These are phyloP conservation scores for Bovichtus diacanthus DNA, from an alignment of 2,797 vertebrate genomes.

Conservation along the genomic window DNA sequence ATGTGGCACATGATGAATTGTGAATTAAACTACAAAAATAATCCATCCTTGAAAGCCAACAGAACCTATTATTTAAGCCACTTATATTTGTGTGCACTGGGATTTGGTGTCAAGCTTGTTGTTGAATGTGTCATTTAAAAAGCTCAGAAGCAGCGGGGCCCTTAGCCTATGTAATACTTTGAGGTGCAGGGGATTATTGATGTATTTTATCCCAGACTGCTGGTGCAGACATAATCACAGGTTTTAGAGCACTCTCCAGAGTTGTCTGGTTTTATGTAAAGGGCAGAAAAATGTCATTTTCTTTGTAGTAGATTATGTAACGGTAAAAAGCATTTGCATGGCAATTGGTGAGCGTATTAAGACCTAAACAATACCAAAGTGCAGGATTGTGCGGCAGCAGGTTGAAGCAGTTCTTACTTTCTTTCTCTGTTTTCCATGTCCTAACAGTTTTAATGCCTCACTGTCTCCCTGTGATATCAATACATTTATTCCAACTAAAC, in stretches of 20 bases:
- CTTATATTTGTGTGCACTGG: slow-evolving; percentile 16
- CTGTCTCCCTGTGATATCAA: neutral
- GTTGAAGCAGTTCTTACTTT: neutral
- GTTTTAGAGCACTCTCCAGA: slow-evolving; percentile 21
- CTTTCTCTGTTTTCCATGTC: neutral
- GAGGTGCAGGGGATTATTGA: slow-evolving; percentile 46
- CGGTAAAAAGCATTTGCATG: slow-evolving; percentile 3
- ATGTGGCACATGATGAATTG: slow-evolving; percentile 6
- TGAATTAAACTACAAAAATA: slow-evolving; percentile 12
- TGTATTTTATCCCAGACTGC: slow-evolving; percentile 40
- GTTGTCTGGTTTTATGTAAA: slow-evolving; percentile 39
- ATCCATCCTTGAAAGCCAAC: slow-evolving; percentile 4
- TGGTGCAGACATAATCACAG: slow-evolving; percentile 43
- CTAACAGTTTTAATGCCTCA: neutral
- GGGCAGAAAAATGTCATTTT: slow-evolving; percentile 34
- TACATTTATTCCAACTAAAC: neutral
- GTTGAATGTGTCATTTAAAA: slow-evolving; percentile 36
- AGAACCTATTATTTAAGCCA: slow-evolving; percentile 38
- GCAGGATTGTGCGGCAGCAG: neutral
- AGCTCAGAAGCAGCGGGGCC: neutral
- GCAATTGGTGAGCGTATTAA: neutral
- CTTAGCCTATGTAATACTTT: slow-evolving; percentile 16
- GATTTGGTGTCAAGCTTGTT: slow-evolving; percentile 44
- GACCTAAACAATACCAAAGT: slow-evolving; percentile 26
- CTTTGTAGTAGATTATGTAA: slow-evolving; percentile 26